Base-by-base conservation (phyloP, 2,888 invertebrate genomes). In the Temnothorax ravouxi region DNA sequence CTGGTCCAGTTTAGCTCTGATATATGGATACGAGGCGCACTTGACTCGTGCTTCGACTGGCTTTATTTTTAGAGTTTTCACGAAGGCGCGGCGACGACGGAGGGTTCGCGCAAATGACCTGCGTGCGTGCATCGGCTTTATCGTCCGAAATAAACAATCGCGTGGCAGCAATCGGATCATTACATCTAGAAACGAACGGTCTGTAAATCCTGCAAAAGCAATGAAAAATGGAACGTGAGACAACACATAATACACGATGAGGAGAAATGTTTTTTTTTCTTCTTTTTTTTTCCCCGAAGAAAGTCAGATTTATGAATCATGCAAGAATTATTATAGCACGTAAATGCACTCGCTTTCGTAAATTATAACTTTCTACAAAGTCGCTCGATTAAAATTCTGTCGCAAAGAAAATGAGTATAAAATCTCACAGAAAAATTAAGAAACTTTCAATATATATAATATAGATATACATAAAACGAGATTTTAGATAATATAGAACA, bases 31-130 rank as follows among this genome's bases (percentile, higher is more conserved):
- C 44, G 41, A 52, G n/a, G 11, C 38, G 47, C 38, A 41, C 47
- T 61, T 54, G 76, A 75, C 83, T 83, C 64, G 29, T 6, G 54
- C 34, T 79, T 9, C 54, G 52, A 82, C 21, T 29, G 47, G 47
- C 56, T 62, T 62, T 88, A 88, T 88, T 88, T 88, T 88, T 88
- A 88, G 86, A 75, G 18, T 74, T 83, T 71, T 44, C 6, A 59
- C 52, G 44, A 75, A 47, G 41, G 21, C 54, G 61, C 18, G 41
- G 21, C 34, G 54, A 29, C 29, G 29, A 29, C 29, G 29, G 29
- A 74, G 64, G 15, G 38, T 62, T 52, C 59, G 77, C 69, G 76
- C 84, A 85, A 86, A 83, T 81, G 85, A 88, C 83, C 83, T 21
- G 47, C 50, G 44, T 41, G 77, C 41, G 8, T 21, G 38, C 38